Evolutionary conservation across 1,140 invertebrate genomes (phyloP).

Genomic region (Aethina tumida): DNA sequence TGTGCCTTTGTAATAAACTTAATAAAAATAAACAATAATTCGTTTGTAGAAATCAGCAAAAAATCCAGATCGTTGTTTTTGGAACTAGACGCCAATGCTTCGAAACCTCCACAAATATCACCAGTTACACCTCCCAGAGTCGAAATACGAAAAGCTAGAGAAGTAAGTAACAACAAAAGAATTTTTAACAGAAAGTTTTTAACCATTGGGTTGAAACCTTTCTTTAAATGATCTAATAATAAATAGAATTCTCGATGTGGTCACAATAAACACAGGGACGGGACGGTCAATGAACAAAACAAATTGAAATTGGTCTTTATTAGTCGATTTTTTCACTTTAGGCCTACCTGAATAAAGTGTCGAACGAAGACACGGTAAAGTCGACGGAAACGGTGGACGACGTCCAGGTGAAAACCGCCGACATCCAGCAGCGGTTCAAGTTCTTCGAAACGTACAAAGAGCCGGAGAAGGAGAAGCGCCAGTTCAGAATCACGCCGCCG

Average conservation of each 20-base stretch:
- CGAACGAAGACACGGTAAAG: slow-evolving; percentile 61
- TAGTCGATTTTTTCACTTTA: slow-evolving; percentile 22
- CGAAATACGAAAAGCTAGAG: slow-evolving; percentile 29
- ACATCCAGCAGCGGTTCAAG: slow-evolving; percentile 76
- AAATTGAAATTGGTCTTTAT: too few relatives aligned
- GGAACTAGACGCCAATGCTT: slow-evolving; percentile 65
- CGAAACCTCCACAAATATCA: slow-evolving; percentile 35
- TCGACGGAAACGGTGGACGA: slow-evolving; percentile 56
- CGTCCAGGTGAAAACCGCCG: slow-evolving; percentile 65
- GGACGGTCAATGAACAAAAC: too few relatives aligned
- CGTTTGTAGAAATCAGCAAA: slow-evolving; percentile 63
- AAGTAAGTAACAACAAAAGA: too few relatives aligned
- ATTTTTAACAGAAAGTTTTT: too few relatives aligned
- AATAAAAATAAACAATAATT: slow-evolving; percentile 4
- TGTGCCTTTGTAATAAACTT: slow-evolving; percentile 5
- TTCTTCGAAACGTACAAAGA: slow-evolving; percentile 84
- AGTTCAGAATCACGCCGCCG: slow-evolving; percentile 79
- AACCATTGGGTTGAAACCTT: too few relatives aligned
- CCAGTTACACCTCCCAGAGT: slow-evolving; percentile 37
- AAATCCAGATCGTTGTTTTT: slow-evolving; percentile 77
- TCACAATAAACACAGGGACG: too few relatives aligned
- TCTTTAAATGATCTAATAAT: too few relatives aligned
- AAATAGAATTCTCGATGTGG: too few relatives aligned
- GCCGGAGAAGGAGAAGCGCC: slow-evolving; percentile 55
- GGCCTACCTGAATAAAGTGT: slow-evolving; percentile 44